phyloP scores from a whole-genome alignment of 92 coral and sea anemone genomes.

The Palythoa caribaeorum region DNA sequence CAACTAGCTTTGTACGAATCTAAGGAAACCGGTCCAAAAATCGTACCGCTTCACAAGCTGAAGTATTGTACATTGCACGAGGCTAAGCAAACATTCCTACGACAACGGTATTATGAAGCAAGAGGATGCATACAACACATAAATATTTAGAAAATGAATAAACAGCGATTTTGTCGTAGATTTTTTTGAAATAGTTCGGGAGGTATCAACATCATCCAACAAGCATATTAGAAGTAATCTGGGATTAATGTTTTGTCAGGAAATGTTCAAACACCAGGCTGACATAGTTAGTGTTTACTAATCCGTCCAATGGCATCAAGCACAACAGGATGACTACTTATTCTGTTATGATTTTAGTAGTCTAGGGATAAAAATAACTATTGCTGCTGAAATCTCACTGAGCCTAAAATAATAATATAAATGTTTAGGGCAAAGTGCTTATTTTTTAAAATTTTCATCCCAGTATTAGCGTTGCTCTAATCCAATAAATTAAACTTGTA shows the following conservation, averaged over 20 bases:
- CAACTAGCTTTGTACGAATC: not conserved
- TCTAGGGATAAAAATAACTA: not conserved
- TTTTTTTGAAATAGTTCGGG: not conserved
- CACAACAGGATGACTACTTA: not conserved
- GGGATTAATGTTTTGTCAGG: slow-evolving; percentile 39
- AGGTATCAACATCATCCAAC: not conserved
- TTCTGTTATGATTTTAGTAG: not conserved
- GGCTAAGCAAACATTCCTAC: slow-evolving; percentile 34
- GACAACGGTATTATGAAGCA: not conserved
- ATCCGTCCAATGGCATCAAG: not conserved
- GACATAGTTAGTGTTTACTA: slow-evolving; percentile 3
- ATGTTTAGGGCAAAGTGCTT: not conserved
- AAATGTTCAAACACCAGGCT: slow-evolving; percentile 13
- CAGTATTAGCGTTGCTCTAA: no score
- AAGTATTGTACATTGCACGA: slow-evolving; percentile 21
- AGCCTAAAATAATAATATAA: not conserved
- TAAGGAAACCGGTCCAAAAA: not conserved
- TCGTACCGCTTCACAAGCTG: not conserved
- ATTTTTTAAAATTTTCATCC: no score
- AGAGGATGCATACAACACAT: not conserved
- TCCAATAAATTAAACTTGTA: no score
- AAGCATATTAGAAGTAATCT: slow-evolving; percentile 27
- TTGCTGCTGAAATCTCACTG: not conserved
- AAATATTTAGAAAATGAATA: not conserved
- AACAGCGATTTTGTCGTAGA: not conserved